A percentile compares a stretch with the other conserved stretches of the same genome.
Evolutionary conservation across 2,113 vertebrate species (phyloP).

Genomic region (Amphiprion ocellaris): DNA sequence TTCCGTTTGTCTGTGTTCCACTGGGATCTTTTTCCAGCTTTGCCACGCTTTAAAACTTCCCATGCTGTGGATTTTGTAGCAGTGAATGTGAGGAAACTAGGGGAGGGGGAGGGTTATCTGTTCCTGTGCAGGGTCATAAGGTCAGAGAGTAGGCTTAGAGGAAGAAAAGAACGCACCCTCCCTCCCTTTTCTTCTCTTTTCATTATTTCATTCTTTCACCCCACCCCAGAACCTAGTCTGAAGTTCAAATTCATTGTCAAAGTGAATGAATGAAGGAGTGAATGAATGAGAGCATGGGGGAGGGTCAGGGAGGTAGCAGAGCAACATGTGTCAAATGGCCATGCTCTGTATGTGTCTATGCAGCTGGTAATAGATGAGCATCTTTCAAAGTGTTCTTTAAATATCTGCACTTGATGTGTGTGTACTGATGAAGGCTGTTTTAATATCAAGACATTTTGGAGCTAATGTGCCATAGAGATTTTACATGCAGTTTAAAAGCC

Average conservation of each 20-base stretch:
- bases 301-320: slow-evolving; percentile 10
- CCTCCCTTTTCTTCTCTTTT: slow-evolving; percentile 45
- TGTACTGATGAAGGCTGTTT: no score
- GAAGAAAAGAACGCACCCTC: slow-evolving; percentile 31
- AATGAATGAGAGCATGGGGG: slow-evolving; percentile 29
- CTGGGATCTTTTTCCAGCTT: background rate
- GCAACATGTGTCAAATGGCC: slow-evolving; percentile 58
- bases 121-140: slow-evolving; percentile 53
- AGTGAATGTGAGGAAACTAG: slow-evolving; percentile 19
- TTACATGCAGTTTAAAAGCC: slow-evolving; percentile 2
- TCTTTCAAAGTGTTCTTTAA: background rate
- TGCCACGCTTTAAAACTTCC: slow-evolving; percentile 10
- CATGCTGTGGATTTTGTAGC: slow-evolving; percentile 8
- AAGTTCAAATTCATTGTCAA: slow-evolving; percentile 77
- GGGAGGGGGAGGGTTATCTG: slow-evolving; percentile 4
- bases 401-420: background rate
- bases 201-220: slow-evolving; percentile 41
- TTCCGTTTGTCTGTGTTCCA: background rate
- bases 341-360: background rate
- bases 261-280: slow-evolving; percentile 46
- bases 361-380: background rate
- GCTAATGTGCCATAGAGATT: background rate
- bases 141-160: slow-evolving; percentile 53
- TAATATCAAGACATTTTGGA: no score
- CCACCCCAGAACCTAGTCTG: slow-evolving; percentile 40